phyloP scores from a whole-genome alignment of 1,140 invertebrate species.

The Eciton burchellii region DNA sequence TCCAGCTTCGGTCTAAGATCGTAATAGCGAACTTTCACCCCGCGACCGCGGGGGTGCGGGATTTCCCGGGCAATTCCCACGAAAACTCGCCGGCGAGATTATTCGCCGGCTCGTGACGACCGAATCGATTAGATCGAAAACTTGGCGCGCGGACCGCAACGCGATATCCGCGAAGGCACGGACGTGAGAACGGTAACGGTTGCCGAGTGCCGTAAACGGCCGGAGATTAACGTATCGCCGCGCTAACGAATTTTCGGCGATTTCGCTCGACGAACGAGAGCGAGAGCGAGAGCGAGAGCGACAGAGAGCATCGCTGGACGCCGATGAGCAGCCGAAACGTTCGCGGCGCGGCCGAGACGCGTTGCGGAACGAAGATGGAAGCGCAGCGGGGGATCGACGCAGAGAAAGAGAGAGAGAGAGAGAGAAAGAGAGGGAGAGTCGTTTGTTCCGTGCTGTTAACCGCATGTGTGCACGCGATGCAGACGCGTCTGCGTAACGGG shows the following conservation, averaged over 20 bases:
- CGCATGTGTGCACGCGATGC: conserved; percentile 47
- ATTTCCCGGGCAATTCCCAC: conserved; percentile 34
- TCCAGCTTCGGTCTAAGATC: conserved; percentile 58
- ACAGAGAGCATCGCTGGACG: conserved; percentile 28
- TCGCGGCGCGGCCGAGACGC: conserved; percentile 21
- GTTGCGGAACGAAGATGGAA: not conserved
- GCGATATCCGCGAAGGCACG: conserved; percentile 40
- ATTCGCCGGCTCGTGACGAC: conserved; percentile 62
- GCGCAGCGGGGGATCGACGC: not conserved
- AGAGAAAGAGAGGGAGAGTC: conserved; percentile 3
- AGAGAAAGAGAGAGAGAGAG: not conserved
- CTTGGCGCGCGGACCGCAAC: conserved; percentile 37
- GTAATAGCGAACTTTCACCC: conserved; percentile 66
- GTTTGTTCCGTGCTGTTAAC: conserved; percentile 70
- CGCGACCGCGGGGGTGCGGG: conserved; percentile 36
- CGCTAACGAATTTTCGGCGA: conserved; percentile 31
- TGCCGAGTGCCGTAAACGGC: conserved; percentile 8
- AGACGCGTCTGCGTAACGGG: conserved; percentile 46
- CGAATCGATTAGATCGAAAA: conserved; percentile 72
- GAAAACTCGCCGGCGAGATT: conserved; percentile 63
- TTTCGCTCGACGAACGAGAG: conserved; percentile 30
- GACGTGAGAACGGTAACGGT: conserved; percentile 37
- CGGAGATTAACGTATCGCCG: conserved; percentile 55
- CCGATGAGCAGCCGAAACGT: conserved; percentile 45
- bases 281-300: conserved; percentile 12